These are phyloP conservation scores for Morpho achilles DNA, from an alignment of 2,888 invertebrate species.

Conservation along the genomic window DNA sequence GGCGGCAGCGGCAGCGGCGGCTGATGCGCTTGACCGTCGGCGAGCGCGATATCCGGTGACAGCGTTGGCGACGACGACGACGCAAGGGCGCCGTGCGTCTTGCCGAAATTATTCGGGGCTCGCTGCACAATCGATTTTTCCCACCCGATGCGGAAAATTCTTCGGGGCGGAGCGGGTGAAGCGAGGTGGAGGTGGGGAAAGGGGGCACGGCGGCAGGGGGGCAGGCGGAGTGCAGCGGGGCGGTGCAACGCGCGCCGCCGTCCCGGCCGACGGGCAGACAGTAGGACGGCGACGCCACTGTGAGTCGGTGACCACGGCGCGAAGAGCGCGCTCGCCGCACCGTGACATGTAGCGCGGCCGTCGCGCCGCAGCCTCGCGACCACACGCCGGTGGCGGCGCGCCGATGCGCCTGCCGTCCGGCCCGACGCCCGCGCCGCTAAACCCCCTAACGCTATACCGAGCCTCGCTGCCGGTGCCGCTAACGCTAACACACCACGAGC, in stretches of 20 bases:
- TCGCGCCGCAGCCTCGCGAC: conserved; percentile 66
- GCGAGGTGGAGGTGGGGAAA: conserved; percentile 53
- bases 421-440: conserved; percentile 61
- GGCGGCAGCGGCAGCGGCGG: conserved; percentile 8
- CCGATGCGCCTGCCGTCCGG: conserved; percentile 72
- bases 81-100: conserved; percentile 78
- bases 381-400: conserved; percentile 73
- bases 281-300: conserved; percentile 79
- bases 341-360: conserved; percentile 72
- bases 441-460: conserved; percentile 30
- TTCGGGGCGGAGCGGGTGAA: conserved; percentile 74
- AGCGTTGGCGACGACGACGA: conserved; percentile 42
- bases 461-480: conserved; percentile 48
- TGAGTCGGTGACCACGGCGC: conserved; percentile 77
- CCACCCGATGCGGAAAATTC: conserved; percentile 78
- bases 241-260: conserved; percentile 76
- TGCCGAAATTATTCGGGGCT: conserved; percentile 78
- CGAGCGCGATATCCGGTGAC: conserved; percentile 27
- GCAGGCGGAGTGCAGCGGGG: conserved; percentile 77
- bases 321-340: conserved; percentile 75
- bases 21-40: conserved; percentile 33
- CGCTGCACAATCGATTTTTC: conserved; percentile 80
- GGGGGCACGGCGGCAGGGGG: conserved; percentile 50
- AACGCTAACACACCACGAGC: conserved; percentile 64
- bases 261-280: conserved; percentile 70